Percentiles rank a stretch among this genome's conserved stretches.
Evolutionary conservation across 2,888 invertebrate species (phyloP).

Genomic region (Petrophora chlorosata): DNA sequence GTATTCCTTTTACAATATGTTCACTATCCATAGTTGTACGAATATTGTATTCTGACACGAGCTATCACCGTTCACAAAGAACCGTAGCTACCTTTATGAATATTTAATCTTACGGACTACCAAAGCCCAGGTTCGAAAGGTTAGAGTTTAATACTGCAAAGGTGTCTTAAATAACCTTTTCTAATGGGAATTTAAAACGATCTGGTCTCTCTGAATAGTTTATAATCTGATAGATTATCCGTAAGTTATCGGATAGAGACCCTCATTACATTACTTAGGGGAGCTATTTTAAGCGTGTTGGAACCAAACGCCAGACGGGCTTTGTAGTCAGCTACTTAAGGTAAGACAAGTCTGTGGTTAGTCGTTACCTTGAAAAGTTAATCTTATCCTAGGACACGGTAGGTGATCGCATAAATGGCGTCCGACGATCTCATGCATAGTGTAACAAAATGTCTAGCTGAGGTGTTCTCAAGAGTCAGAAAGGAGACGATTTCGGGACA

Average conservation of each 20-base stretch:
- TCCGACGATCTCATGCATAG: neutral
- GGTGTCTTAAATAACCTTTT: conserved; percentile 8
- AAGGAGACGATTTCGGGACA: too few species aligned
- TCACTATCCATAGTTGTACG: too few species aligned
- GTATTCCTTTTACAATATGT: too few species aligned
- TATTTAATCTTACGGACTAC: too few species aligned
- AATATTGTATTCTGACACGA: too few species aligned
- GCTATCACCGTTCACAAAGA: too few species aligned
- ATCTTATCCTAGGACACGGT: conserved; percentile 18
- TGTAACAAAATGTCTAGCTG: too few species aligned
- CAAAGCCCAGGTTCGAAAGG: too few species aligned
- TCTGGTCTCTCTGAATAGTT: conserved; percentile 14
- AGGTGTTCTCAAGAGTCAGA: too few species aligned
- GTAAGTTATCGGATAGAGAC: conserved; percentile 24
- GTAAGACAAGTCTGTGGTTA: conserved; percentile 7
- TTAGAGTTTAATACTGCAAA: conserved; percentile 7
- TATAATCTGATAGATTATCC: conserved; percentile 26
- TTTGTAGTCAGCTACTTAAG: conserved; percentile 15
- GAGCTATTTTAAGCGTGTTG: conserved; percentile 27
- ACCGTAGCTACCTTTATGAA: too few species aligned
- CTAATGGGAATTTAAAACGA: conserved; percentile 14
- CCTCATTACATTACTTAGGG: conserved; percentile 29
- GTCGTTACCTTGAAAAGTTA: conserved; percentile 20
- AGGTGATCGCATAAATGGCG: conserved; percentile 8
- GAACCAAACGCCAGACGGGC: conserved; percentile 15